Conservation (phyloP, 2,113 vertebrate species). For the Grammatotria lemairii region DNA sequence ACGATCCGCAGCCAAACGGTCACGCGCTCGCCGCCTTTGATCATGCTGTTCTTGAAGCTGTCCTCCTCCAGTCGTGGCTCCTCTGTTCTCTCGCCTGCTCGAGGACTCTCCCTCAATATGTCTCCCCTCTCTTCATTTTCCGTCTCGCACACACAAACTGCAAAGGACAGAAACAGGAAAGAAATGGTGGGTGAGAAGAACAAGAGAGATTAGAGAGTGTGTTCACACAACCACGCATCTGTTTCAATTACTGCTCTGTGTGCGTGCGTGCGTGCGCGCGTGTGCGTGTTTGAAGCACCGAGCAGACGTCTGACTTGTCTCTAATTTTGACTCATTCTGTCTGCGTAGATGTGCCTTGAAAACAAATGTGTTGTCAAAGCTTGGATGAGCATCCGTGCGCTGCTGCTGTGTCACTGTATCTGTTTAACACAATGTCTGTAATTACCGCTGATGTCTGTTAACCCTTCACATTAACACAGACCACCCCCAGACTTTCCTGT, state of each 20-base stretch:
- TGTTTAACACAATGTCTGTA: neutral
- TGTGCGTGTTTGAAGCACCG: neutral
- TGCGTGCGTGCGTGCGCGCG: neutral
- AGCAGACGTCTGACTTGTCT: neutral
- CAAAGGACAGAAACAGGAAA: slow-evolving; percentile 15
- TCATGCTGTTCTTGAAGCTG: slow-evolving; percentile 29
- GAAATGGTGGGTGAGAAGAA: neutral
- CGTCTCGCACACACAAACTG: slow-evolving; percentile 8
- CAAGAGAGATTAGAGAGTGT: slow-evolving; percentile 7
- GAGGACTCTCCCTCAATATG: slow-evolving; percentile 21
- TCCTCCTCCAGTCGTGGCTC: slow-evolving; percentile 11
- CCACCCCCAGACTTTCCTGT: neutral
- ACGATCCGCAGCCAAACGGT: slow-evolving; percentile 37
- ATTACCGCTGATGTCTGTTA: neutral
- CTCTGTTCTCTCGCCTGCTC: slow-evolving; percentile 17
- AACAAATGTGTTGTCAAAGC: slow-evolving; percentile 14
- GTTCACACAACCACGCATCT: slow-evolving; percentile 9
- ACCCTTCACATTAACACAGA: slow-evolving; percentile 6
- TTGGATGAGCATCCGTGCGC: neutral
- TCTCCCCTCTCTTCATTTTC: neutral
- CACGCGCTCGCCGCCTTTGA: slow-evolving; percentile 41
- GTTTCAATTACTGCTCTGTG: neutral
- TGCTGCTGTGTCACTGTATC: neutral
- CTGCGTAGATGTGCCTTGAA: neutral
- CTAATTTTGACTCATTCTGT: slow-evolving; percentile 17